These are phyloP conservation scores for Silvanus unidentatus DNA, from an alignment of 2,888 invertebrate species.

Conservation along the genomic window DNA sequence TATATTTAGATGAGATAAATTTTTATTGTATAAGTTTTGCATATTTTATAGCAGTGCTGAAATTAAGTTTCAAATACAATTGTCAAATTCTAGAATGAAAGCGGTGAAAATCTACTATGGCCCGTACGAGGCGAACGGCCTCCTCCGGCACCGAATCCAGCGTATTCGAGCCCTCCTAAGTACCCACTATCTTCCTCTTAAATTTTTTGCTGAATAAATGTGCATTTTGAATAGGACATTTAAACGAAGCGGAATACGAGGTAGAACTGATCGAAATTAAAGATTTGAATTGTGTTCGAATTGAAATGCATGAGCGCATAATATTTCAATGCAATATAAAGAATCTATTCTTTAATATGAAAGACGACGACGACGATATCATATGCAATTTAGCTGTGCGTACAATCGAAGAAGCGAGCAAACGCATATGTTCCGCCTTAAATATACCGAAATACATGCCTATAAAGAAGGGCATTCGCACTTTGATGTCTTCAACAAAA, in stretches of 20 bases:
- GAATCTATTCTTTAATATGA: conserved; percentile 35
- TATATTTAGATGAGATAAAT: conserved; percentile 37
- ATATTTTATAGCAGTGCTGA: conserved; percentile 13
- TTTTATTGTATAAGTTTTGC: conserved; percentile 37
- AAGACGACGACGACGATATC: conserved; percentile 29
- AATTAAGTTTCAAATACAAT: not conserved
- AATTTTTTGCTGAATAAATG: not conserved
- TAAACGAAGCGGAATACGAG: conserved; percentile 21
- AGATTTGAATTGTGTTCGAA: conserved; percentile 32
- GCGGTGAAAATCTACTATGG: conserved; percentile 35
- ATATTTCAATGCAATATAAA: conserved; percentile 37
- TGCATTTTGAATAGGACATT: not conserved
- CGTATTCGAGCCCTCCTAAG: conserved; percentile 32
- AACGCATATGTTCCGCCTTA: conserved; percentile 20
- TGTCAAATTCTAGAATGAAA: not conserved
- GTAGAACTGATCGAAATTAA: conserved; percentile 32
- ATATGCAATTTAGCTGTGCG: conserved; percentile 29
- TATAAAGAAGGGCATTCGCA: conserved; percentile 10
- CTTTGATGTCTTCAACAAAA: conserved; percentile 1
- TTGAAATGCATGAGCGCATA: conserved; percentile 32
- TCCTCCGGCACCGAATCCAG: conserved; percentile 35
- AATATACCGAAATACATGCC: conserved; percentile 20
- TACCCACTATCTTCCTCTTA: conserved; percentile 15
- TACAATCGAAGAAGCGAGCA: conserved; percentile 31
- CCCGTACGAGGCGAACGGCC: conserved; percentile 36